Base-by-base conservation (phyloP, 35 echinoderm and acorn worm species). In the Acanthaster planci region DNA sequence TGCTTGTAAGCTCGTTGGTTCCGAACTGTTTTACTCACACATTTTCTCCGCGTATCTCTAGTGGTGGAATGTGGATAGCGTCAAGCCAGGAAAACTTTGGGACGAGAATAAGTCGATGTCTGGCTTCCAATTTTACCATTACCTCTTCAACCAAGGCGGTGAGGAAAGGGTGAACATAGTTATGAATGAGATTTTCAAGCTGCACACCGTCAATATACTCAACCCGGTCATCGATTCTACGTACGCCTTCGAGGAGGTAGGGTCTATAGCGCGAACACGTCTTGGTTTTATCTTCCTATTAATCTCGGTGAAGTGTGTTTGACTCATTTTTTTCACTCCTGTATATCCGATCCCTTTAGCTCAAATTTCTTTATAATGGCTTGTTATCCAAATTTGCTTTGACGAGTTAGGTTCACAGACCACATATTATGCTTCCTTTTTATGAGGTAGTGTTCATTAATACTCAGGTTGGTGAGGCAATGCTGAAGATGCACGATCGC, bases 41-140 rank as follows among this genome's bases (percentile, higher is more conserved):
- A 7, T 40, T 67, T 78, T 18, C 38, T 27, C 77, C 35, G n/a
- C 44, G 40, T 82, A 37, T n/a, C 51, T 67, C 29, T 30, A 90
- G 87, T 90, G 87, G 87, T 90, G 87, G 87, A 80, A 90, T 23
- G 80, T 90, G 38, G 87, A 90, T 54, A 90, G 82, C 40, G 75
- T 90, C 21, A 90, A 90, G 40, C 87, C 87, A 30, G 67, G 67
- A 19, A 90, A 84, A 53, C 47, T 83, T 7, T 90, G 82, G 51
- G 87, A 90, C 51, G 80, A 90, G 17, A 83, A 84, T 37, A 72
- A 72, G 57, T 21, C 79, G n/a, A 75, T 90, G 12, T 37, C 77
- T 51, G 87, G 87, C 15, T 84, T 90, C 36, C 80, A 82, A 40
- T 42, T 90, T 32, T 82, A 57, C 26, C 59, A 82, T 39, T 81